Evolutionary conservation across 2,888 invertebrate species (phyloP).

Genomic region (Ametastegia equiseti): DNA sequence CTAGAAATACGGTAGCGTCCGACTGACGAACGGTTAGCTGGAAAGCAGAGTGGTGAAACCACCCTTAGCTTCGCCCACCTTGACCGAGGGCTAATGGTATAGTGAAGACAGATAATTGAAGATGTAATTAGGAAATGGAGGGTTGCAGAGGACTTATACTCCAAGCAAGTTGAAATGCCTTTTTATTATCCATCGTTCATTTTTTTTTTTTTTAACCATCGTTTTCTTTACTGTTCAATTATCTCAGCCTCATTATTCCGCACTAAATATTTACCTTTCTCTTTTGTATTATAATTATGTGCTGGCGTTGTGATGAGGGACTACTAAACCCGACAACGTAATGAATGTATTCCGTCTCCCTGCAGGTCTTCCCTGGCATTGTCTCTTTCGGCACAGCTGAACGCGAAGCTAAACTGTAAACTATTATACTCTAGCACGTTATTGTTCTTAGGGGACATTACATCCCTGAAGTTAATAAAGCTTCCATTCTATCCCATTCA

Average conservation of each 20-base stretch:
- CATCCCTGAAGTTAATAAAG: slow-evolving; percentile 23
- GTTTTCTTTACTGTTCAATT: neutral
- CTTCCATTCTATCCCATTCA: neutral
- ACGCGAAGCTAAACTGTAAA: slow-evolving; percentile 32
- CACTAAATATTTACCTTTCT: neutral
- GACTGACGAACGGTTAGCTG: slow-evolving; percentile 20
- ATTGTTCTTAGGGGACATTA: slow-evolving; percentile 23
- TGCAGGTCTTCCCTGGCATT: neutral
- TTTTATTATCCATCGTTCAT: neutral
- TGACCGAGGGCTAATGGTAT: slow-evolving; percentile 6
- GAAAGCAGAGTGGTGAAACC: slow-evolving; percentile 22
- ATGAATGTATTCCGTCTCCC: slow-evolving; percentile 30
- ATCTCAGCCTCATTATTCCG: neutral
- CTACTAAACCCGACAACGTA: slow-evolving; percentile 9
- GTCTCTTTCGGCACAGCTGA: neutral
- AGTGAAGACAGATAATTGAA: slow-evolving; percentile 29
- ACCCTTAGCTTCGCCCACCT: slow-evolving; percentile 1
- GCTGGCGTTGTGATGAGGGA: neutral
- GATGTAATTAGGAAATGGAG: slow-evolving; percentile 1
- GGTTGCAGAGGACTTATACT: neutral
- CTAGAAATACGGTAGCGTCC: slow-evolving; percentile 14
- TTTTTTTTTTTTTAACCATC: neutral
- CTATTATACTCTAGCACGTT: slow-evolving; percentile 12
- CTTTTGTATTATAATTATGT: slow-evolving; percentile 15
- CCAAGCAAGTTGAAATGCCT: neutral